Percentiles rank a stretch among this genome's conserved stretches.
Conservation (phyloP, 2,113 vertebrate species). For the Campylomormyrus tamandua region DNA sequence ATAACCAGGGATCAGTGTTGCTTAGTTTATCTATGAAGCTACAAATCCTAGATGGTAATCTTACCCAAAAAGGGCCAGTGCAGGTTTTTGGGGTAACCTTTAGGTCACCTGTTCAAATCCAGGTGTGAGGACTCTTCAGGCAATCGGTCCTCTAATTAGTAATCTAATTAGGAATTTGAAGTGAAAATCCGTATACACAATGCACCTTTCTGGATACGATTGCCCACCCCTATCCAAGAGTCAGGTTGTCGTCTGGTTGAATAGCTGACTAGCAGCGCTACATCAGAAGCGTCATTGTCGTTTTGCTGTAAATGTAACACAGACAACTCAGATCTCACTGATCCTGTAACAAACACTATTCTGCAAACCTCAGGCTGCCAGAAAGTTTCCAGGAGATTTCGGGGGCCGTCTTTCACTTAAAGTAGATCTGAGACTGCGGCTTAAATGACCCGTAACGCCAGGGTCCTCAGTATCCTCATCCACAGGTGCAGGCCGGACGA, state of each 20-base stretch:
- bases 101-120: neutral
- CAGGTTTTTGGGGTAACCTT: neutral
- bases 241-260: neutral
- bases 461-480: neutral
- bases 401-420: neutral
- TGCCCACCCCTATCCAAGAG: neutral
- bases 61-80: neutral
- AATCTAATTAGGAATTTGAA: neutral
- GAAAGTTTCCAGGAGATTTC: neutral
- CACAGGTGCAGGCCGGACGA: neutral
- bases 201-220: neutral
- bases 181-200: neutral
- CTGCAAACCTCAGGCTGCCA: neutral
- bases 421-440: neutral
- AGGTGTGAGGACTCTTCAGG: neutral
- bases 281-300: neutral
- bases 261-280: neutral
- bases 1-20: neutral
- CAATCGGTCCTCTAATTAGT: neutral
- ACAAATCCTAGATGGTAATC: neutral
- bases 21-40: neutral
- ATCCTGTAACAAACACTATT: neutral
- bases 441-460: neutral
- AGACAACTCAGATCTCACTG: neutral
- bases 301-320: neutral